Evolutionary conservation across 2,888 invertebrate species (phyloP).

Genomic region (Eudemis profundana): DNA sequence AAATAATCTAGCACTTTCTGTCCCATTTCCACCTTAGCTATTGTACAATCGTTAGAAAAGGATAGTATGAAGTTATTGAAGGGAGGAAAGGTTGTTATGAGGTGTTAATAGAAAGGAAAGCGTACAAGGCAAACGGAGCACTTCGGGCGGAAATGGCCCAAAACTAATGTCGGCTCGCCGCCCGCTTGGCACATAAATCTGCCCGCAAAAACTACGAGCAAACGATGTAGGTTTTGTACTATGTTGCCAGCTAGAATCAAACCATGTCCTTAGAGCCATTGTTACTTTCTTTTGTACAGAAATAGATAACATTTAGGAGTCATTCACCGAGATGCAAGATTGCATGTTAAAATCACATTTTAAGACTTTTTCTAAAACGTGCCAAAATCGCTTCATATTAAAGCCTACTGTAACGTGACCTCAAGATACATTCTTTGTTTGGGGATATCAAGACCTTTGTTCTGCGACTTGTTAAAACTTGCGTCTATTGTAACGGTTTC

Average conservation of each 20-base stretch:
- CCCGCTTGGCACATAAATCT: constrained; percentile 40
- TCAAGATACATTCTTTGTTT: no score
- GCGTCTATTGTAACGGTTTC: no score
- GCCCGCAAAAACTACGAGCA: constrained; percentile 26
- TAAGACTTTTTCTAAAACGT: no score
- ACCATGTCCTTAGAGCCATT: neutral
- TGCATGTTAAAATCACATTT: no score
- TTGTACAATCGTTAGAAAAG: neutral
- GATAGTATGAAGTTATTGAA: neutral
- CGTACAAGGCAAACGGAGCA: constrained; percentile 71
- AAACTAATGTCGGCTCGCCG: constrained; percentile 67
- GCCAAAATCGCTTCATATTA: no score
- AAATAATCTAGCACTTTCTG: constrained; percentile 1
- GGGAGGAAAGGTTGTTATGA: constrained; percentile 14
- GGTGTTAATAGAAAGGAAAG: constrained; percentile 45
- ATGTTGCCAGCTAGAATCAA: neutral
- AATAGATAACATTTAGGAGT: no score
- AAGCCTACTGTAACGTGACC: no score
- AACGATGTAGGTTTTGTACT: constrained; percentile 41
- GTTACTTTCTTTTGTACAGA: no score
- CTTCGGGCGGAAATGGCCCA: constrained; percentile 77
- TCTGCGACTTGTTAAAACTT: no score
- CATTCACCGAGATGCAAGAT: no score
- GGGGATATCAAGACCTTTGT: no score
- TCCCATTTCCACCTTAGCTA: neutral